Conservation (phyloP, 2,888 invertebrate genomes). For the Tenthredo scrophulariae region DNA sequence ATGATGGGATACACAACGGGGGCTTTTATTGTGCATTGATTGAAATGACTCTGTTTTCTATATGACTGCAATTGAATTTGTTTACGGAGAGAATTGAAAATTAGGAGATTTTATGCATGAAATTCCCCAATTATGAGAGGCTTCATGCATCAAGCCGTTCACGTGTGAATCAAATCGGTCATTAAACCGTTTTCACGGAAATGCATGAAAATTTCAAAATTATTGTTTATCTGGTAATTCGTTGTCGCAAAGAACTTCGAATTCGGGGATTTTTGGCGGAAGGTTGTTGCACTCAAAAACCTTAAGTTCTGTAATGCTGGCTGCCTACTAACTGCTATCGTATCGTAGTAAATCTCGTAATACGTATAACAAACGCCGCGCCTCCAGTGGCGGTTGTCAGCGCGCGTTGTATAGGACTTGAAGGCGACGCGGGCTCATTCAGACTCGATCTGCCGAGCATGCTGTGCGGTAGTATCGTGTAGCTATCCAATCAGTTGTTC, state of each 20-base stretch:
- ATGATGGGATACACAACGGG: neutral
- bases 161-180: neutral
- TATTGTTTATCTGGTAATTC: neutral
- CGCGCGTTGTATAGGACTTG: slow-evolving; percentile 12
- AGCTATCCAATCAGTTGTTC: slow-evolving; percentile 1
- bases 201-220: neutral
- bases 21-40: neutral
- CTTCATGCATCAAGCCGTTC: too few relatives aligned
- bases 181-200: neutral
- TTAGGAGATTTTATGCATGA: neutral
- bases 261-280: neutral
- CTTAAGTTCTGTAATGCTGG: neutral
- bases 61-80: neutral
- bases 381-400: slow-evolving; percentile 42
- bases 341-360: slow-evolving; percentile 22
- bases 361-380: slow-evolving; percentile 33
- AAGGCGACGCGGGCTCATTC: slow-evolving; percentile 43
- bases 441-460: slow-evolving; percentile 40
- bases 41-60: neutral
- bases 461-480: slow-evolving; percentile 26
- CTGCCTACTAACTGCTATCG: neutral
- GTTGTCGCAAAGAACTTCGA: neutral
- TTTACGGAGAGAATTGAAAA: neutral
- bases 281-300: neutral
- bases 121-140: neutral